Conservation (phyloP, 2,113 vertebrate species). For the Psilopogon haemacephalus region DNA sequence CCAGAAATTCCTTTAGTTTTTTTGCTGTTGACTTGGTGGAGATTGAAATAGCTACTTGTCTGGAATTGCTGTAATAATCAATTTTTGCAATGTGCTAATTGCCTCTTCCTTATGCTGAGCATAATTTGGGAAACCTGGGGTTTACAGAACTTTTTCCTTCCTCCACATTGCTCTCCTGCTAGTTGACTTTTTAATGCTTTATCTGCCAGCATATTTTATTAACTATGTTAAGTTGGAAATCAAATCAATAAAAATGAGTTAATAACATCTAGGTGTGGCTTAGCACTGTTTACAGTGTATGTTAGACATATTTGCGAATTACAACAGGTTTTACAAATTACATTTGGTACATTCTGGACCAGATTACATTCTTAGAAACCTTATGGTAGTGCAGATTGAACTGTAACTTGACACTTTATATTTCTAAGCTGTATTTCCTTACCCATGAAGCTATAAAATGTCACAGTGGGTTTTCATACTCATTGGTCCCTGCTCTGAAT, state of each 20-base stretch:
- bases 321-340: background rate
- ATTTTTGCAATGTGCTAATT: background rate
- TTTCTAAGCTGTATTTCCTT: background rate
- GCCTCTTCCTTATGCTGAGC: background rate
- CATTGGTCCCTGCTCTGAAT: background rate
- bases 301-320: background rate
- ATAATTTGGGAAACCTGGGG: background rate
- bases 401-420: background rate
- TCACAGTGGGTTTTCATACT: background rate
- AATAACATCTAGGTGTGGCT: background rate
- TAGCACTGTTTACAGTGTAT: background rate
- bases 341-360: background rate
- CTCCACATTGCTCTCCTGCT: background rate
- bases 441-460: background rate
- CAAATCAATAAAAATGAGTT: background rate
- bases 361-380: background rate
- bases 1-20: background rate
- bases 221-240: background rate
- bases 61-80: slow-evolving; percentile 9
- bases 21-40: slow-evolving; percentile 9
- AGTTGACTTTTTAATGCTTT: background rate
- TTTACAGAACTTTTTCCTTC: background rate
- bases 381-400: background rate
- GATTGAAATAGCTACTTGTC: slow-evolving; percentile 8
- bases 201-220: background rate